Evolutionary conservation across 2,797 vertebrate genomes (phyloP).

Genomic region (Taeniopygia guttata): DNA sequence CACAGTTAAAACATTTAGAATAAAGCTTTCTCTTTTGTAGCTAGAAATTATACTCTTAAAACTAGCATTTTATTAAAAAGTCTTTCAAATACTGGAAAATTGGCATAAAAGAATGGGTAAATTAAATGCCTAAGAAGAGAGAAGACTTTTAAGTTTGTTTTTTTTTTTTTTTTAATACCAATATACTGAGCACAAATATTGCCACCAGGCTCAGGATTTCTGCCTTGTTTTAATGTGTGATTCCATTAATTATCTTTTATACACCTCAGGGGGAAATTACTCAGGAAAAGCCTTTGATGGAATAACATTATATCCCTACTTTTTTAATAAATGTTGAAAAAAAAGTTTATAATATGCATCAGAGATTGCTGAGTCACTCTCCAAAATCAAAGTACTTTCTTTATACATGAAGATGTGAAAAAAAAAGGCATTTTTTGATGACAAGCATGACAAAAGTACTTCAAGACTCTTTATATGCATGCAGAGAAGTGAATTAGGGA

Average conservation of each 20-base stretch:
- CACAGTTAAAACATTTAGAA: slow-evolving; percentile 12
- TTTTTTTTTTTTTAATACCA: neutral
- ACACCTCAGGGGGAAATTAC: neutral
- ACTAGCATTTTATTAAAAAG: neutral
- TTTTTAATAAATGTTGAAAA: neutral
- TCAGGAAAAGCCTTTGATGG: neutral
- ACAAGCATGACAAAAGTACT: neutral
- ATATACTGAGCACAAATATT: neutral
- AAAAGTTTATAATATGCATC: neutral
- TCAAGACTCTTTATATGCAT: neutral
- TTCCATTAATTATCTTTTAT: neutral
- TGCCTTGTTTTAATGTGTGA: neutral
- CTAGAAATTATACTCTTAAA: neutral
- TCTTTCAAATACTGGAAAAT: slow-evolving; percentile 27
- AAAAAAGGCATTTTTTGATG: neutral
- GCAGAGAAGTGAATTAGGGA: neutral
- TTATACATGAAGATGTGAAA: neutral
- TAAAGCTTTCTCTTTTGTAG: neutral
- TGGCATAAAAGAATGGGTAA: slow-evolving; percentile 2
- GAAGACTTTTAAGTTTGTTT: neutral
- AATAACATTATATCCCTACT: neutral
- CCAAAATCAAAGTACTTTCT: neutral
- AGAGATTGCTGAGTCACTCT: neutral
- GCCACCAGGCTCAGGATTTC: neutral
- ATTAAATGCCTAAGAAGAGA: neutral